Percentiles rank a stretch among this genome's conserved stretches.
These are phyloP conservation scores for Desmophyllum pertusum DNA, from an alignment of 92 coral and sea anemone genomes.

Conservation along the genomic window DNA sequence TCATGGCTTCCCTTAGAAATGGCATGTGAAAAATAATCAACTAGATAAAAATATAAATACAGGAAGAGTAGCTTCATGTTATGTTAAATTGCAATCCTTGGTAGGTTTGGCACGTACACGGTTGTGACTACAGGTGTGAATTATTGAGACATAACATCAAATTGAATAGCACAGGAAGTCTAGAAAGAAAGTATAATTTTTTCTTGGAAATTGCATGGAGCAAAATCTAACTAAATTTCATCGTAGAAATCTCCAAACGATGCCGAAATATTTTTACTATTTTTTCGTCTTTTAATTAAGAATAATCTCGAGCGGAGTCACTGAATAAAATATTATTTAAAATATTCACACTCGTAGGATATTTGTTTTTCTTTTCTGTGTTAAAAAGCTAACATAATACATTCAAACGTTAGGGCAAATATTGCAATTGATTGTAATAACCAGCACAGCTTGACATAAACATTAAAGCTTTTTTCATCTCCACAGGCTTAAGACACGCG, in stretches of 20 bases:
- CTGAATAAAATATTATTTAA: not conserved
- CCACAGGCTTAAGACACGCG: not conserved
- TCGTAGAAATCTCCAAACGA: not conserved
- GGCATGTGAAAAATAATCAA: not conserved
- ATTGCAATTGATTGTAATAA: slow-evolving; percentile 2
- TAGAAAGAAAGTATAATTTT: not conserved
- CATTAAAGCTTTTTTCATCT: slow-evolving; percentile 3
- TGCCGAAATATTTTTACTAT: not conserved
- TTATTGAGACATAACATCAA: not conserved
- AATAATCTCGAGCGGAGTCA: not conserved
- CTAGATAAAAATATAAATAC: not conserved
- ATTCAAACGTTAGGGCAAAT: not conserved
- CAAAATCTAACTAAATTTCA: not conserved
- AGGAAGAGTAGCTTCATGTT: not conserved
- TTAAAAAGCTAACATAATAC: not conserved
- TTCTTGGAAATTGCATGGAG: not conserved
- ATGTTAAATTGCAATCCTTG: not conserved
- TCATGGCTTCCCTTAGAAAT: not conserved
- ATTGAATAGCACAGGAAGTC: not conserved
- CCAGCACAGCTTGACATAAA: not conserved
- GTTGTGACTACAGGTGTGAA: not conserved
- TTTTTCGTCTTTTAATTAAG: not conserved
- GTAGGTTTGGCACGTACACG: not conserved
- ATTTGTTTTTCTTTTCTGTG: not conserved
- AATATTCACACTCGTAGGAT: not conserved